Percentiles rank a stretch among this genome's conserved stretches.
phyloP scores from a whole-genome alignment of 2,113 vertebrate species.

The Rissa tridactyla region DNA sequence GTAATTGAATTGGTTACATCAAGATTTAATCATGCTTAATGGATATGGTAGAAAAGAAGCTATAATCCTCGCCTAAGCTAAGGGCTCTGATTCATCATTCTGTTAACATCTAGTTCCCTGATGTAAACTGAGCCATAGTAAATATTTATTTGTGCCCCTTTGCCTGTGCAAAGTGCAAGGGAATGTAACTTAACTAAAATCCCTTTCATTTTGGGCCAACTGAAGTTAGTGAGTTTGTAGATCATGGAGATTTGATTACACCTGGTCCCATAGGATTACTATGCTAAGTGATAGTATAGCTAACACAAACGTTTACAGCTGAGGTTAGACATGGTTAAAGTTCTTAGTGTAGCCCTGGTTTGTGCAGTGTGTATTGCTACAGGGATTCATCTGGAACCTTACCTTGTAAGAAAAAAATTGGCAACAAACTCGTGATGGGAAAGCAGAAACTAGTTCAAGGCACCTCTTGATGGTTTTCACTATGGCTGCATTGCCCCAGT shows the following conservation, averaged over 20 bases:
- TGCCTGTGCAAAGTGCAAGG: neutral
- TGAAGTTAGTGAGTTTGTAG: neutral
- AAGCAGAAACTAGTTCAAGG: neutral
- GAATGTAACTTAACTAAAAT: neutral
- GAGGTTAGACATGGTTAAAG: neutral
- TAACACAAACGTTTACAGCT: neutral
- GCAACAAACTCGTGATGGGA: neutral
- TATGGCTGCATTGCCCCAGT: neutral
- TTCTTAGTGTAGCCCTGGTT: neutral
- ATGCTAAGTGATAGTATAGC: neutral
- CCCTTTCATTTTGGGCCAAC: neutral
- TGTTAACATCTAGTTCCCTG: neutral
- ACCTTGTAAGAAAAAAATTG: neutral
- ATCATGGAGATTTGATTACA: neutral
- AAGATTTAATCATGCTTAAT: neutral
- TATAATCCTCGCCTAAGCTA: neutral
- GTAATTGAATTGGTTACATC: neutral
- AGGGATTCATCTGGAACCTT: neutral
- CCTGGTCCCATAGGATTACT: rapidly evolving
- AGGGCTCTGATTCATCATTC: neutral
- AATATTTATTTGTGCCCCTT: neutral
- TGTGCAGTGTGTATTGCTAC: neutral
- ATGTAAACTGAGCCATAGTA: neutral
- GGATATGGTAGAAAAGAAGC: neutral
- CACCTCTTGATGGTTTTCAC: neutral